phyloP scores from a whole-genome alignment of 2,888 invertebrate genomes.

The Branchipolynoe longqiensis region DNA sequence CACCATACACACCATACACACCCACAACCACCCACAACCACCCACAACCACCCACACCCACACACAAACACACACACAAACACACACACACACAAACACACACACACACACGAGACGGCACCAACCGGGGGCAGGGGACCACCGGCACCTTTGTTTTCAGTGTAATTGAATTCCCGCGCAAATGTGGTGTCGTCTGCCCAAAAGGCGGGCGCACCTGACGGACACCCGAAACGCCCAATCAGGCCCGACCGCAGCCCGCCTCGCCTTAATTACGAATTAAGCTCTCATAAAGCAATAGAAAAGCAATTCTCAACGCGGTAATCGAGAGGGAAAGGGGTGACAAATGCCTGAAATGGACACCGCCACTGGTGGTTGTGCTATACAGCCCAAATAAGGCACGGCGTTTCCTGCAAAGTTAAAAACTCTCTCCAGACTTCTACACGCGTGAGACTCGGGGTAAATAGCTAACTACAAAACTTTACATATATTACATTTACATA shows the following conservation, averaged over 20 bases:
- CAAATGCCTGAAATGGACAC: conserved; percentile 45
- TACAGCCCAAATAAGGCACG: too few species aligned
- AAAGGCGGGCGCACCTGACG: neutral
- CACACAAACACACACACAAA: too few species aligned
- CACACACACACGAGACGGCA: neutral
- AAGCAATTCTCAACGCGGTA: conserved; percentile 55
- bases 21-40: too few species aligned
- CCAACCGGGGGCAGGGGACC: neutral
- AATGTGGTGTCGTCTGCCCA: neutral
- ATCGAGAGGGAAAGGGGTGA: conserved; percentile 39
- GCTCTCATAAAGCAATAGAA: conserved; percentile 58
- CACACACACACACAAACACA: too few species aligned
- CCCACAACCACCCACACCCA: too few species aligned
- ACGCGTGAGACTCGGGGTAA: too few species aligned
- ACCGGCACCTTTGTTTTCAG: conserved; percentile 18
- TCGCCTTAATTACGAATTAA: conserved; percentile 53
- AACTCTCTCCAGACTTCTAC: too few species aligned
- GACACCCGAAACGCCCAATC: conserved; percentile 32
- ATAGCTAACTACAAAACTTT: too few species aligned
- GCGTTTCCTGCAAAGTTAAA: too few species aligned
- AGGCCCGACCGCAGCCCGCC: neutral
- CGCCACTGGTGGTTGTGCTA: too few species aligned
- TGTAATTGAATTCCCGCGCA: conserved; percentile 32
- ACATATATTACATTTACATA: too few species aligned
- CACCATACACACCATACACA: too few species aligned